A percentile compares a stretch with the other conserved stretches of the same genome.
These are phyloP conservation scores for Pristiophorus japonicus DNA, from an alignment of 2,113 vertebrate genomes.

Conservation along the genomic window DNA sequence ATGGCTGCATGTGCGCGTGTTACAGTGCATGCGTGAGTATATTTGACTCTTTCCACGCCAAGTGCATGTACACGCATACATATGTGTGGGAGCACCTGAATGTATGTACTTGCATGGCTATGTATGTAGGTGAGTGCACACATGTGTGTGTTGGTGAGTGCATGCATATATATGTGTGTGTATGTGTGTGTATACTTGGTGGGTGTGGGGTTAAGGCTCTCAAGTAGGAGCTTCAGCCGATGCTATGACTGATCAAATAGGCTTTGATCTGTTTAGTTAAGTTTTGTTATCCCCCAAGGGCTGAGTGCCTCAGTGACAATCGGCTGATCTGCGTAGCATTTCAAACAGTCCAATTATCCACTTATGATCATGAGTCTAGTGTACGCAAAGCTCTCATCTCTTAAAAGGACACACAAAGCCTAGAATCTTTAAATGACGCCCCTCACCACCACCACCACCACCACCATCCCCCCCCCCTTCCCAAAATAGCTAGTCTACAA, in stretches of 20 bases:
- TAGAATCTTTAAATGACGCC: neutral
- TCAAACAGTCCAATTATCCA: slow-evolving; percentile 33
- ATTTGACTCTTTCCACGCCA: neutral
- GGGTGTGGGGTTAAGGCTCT: neutral
- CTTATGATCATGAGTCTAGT: slow-evolving; percentile 28
- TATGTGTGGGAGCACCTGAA: neutral
- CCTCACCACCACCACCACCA: neutral
- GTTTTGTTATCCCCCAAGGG: slow-evolving; percentile 33
- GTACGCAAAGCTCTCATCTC: slow-evolving; percentile 1
- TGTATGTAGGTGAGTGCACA: neutral
- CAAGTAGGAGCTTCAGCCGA: neutral
- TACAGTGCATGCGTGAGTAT: neutral
- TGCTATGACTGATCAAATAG: slow-evolving; percentile 1
- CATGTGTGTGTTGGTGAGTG: neutral
- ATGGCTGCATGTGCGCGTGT: neutral
- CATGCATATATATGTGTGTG: too few species aligned
- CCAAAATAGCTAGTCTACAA: neutral
- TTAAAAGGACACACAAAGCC: slow-evolving; percentile 22
- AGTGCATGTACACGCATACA: neutral
- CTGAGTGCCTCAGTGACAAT: slow-evolving; percentile 30
- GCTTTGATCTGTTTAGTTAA: slow-evolving; percentile 30
- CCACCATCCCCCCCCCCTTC: too few species aligned
- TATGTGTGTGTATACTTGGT: neutral
- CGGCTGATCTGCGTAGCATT: slow-evolving; percentile 33
- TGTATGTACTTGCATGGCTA: neutral